Conservation (phyloP, 2,888 invertebrate species). For the Clostera curtula region DNA sequence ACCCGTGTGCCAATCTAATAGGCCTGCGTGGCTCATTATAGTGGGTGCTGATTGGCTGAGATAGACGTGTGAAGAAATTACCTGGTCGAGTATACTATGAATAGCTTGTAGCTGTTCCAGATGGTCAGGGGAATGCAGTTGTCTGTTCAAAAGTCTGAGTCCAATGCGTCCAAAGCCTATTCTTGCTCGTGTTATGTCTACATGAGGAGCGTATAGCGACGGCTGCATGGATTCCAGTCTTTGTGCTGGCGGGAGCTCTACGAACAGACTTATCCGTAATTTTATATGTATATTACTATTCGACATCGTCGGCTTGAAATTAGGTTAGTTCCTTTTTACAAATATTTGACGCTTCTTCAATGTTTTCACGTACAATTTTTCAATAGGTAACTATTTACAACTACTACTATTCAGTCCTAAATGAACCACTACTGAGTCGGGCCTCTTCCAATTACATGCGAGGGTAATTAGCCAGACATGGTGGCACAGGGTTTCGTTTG, state of each 20-base stretch:
- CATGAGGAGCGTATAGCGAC: constrained; percentile 45
- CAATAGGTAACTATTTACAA: too few species aligned
- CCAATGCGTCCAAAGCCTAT: constrained; percentile 55
- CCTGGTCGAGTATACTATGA: constrained; percentile 56
- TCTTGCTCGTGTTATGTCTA: constrained; percentile 46
- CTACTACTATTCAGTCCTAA: too few species aligned
- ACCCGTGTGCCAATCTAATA: too few species aligned
- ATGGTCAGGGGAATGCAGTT: constrained; percentile 43
- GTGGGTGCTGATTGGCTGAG: too few species aligned
- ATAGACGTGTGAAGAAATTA: constrained; percentile 12
- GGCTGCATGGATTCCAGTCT: constrained; percentile 58
- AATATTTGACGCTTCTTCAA: not conserved
- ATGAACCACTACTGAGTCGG: too few species aligned
- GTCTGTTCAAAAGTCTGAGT: constrained; percentile 42
- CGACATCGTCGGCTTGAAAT: not conserved
- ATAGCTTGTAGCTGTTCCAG: constrained; percentile 52
- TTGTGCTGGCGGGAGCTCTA: constrained; percentile 40
- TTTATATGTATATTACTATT: not conserved
- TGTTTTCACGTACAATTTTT: too few species aligned
- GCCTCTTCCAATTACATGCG: too few species aligned
- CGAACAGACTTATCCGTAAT: not conserved
- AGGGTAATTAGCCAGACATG: too few species aligned
- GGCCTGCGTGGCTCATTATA: too few species aligned
- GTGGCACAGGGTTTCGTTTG: too few species aligned
- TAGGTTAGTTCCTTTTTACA: too few species aligned